Evolutionary conservation across 1,140 invertebrate species (phyloP).

Genomic region (Saxidomus purpurata): DNA sequence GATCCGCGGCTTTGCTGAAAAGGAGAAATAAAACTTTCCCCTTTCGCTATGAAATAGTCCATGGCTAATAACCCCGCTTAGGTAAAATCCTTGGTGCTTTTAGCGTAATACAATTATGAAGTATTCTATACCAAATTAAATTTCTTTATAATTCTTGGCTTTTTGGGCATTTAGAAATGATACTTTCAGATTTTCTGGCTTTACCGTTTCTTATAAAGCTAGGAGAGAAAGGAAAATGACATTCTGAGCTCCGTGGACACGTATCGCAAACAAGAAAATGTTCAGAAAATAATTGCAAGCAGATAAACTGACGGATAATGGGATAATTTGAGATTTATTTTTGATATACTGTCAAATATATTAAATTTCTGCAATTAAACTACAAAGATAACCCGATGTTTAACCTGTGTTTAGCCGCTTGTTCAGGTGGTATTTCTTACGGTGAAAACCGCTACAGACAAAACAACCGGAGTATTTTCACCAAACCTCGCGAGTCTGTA

Average conservation of each 20-base stretch:
- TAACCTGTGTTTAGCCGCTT: not conserved
- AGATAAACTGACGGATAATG: not conserved
- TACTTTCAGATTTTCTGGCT: constrained; percentile 56
- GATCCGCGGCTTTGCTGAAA: constrained; percentile 57
- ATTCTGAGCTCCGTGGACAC: constrained; percentile 19
- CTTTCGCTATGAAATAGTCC: constrained; percentile 41
- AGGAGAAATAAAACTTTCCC: constrained; percentile 60
- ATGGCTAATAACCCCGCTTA: constrained; percentile 42
- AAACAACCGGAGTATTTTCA: not conserved
- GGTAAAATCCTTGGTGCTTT: constrained; percentile 58
- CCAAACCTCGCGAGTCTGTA: not conserved
- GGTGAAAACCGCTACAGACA: not conserved
- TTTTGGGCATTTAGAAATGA: constrained; percentile 64
- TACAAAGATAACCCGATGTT: not conserved
- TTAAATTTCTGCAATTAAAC: constrained; percentile 22
- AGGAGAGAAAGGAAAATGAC: constrained; percentile 22
- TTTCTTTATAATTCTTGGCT: constrained; percentile 68
- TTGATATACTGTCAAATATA: constrained; percentile 21
- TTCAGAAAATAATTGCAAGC: not conserved
- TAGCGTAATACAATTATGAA: constrained; percentile 69
- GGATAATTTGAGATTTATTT: constrained; percentile 29
- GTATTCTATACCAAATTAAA: constrained; percentile 69
- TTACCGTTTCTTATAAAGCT: constrained; percentile 60
- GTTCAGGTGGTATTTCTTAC: not conserved
- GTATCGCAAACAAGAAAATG: constrained; percentile 23